Evolutionary conservation across 2,113 vertebrate genomes (phyloP).

Genomic region (Rhinoptilus africanus): DNA sequence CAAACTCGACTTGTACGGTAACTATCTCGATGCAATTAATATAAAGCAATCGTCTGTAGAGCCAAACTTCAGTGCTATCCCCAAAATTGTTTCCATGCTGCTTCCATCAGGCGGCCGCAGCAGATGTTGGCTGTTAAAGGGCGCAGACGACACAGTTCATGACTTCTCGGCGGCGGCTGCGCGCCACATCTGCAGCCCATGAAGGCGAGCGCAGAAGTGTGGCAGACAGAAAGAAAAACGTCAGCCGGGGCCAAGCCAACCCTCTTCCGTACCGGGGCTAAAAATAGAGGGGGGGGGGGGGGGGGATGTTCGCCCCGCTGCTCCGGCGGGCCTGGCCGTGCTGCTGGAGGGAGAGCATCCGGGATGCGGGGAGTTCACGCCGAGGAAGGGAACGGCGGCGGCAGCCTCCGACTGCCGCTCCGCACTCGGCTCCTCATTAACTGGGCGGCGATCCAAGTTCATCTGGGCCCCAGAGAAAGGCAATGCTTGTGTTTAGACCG

Average conservation of each 20-base stretch:
- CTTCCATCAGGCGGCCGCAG: constrained; percentile 75
- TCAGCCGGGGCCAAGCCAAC: constrained; percentile 61
- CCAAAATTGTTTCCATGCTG: constrained; percentile 64
- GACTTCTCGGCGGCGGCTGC: constrained; percentile 78
- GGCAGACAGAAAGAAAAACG: constrained; percentile 68
- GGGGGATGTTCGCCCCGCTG: constrained; percentile 39
- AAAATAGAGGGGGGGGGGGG: constrained; percentile 64
- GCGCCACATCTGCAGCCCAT: constrained; percentile 81
- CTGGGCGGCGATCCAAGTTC: constrained; percentile 83
- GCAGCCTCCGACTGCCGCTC: constrained; percentile 69
- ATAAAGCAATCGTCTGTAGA: constrained; percentile 48
- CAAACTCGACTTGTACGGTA: background rate
- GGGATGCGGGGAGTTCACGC: constrained; percentile 56
- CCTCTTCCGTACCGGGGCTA: constrained; percentile 70
- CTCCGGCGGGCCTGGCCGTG: constrained; percentile 42
- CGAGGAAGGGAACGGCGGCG: constrained; percentile 63
- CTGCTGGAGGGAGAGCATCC: constrained; percentile 54
- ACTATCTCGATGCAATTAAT: constrained; percentile 69
- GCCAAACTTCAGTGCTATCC: constrained; percentile 36
- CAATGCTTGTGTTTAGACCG: constrained; percentile 81
- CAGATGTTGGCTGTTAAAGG: constrained; percentile 86
- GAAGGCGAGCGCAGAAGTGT: constrained; percentile 74
- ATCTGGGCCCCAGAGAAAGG: constrained; percentile 83
- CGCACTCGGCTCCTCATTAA: constrained; percentile 75
- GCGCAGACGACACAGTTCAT: constrained; percentile 83